Evolutionary conservation across 2,888 invertebrate species (phyloP).

Genomic region (Eilema caniola): DNA sequence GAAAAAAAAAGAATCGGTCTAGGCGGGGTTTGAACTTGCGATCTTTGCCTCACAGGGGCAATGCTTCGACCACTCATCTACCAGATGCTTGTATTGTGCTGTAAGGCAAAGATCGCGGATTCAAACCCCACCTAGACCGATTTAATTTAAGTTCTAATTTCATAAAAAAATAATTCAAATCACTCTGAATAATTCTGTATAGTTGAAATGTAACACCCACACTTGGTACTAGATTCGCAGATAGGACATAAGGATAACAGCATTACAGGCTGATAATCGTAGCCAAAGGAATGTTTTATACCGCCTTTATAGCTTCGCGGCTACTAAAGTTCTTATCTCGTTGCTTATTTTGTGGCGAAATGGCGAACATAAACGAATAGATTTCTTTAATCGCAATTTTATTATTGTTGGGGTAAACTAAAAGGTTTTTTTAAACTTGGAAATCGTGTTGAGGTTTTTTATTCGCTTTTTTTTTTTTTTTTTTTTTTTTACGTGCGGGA

Average conservation of each 20-base stretch:
- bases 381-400: constrained; percentile 18
- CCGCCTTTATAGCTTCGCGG: constrained; percentile 15
- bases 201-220: not conserved
- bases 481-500: not conserved
- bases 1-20: no score
- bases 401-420: constrained; percentile 5
- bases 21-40: no score
- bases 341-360: constrained; percentile 29
- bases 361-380: constrained; percentile 12
- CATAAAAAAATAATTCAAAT: no score
- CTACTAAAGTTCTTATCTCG: constrained; percentile 25
- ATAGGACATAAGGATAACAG: constrained; percentile 7
- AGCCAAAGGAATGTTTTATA: not conserved
- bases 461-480: not conserved
- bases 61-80: no score
- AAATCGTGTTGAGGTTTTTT: not conserved
- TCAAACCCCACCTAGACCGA: no score
- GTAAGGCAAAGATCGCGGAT: no score
- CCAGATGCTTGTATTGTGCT: no score
- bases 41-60: no score
- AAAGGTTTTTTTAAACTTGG: not conserved
- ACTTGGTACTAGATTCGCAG: not conserved
- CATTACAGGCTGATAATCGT: constrained; percentile 10
- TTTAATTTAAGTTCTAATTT: no score
- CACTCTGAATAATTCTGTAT: not conserved